Evolutionary conservation across 2,797 vertebrate species (phyloP).

Genomic region (Spatula versicolor): DNA sequence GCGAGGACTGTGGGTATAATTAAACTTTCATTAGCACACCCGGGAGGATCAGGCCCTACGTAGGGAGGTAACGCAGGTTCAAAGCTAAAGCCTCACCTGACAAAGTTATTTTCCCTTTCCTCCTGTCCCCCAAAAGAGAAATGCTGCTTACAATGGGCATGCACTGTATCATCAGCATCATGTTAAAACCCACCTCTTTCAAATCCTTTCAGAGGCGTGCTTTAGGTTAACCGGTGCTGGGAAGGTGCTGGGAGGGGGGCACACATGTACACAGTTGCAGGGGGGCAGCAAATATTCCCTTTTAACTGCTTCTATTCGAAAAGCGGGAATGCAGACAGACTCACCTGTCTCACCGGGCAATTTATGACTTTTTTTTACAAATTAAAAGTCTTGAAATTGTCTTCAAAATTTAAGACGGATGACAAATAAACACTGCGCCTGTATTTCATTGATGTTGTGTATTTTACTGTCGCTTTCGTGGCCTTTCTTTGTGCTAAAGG

Average conservation of each 20-base stretch:
- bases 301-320: background rate
- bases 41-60: background rate
- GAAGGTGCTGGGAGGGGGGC: background rate
- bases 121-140: background rate
- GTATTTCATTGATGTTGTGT: background rate
- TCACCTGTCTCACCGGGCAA: background rate
- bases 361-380: background rate
- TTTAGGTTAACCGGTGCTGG: background rate
- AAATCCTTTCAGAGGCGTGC: background rate
- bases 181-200: background rate
- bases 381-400: background rate
- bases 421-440: background rate
- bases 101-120: background rate
- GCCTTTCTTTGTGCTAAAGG: constrained; percentile 21
- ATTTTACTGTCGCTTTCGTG: background rate
- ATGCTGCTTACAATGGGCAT: no score
- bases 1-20: background rate
- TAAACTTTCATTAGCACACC: background rate
- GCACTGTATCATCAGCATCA: no score
- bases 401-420: background rate
- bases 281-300: background rate
- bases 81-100: background rate
- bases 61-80: background rate
- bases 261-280: background rate
- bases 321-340: background rate